A percentile compares a stretch with the other conserved stretches of the same genome.
These are phyloP conservation scores for Puffinus mauretanicus DNA, from an alignment of 2,113 vertebrate species.

Conservation along the genomic window DNA sequence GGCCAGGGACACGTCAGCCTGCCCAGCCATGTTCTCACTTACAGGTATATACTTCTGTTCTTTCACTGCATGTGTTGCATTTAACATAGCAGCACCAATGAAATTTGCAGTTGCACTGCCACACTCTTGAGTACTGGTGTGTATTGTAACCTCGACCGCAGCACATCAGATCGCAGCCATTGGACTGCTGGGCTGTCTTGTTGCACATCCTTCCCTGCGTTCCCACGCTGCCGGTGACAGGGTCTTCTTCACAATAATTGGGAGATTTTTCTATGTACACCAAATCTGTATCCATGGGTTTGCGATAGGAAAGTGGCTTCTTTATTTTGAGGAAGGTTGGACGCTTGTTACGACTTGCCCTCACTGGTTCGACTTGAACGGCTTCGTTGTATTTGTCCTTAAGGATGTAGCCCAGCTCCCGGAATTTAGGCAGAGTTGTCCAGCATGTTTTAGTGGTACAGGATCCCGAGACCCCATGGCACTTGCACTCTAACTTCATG, in stretches of 20 bases:
- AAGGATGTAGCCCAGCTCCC: conserved; percentile 94
- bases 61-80: conserved; percentile 98
- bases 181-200: conserved; percentile 92
- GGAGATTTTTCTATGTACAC: conserved; percentile 97
- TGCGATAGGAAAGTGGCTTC: conserved; percentile 93
- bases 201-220: conserved; percentile 94
- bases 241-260: conserved; percentile 96
- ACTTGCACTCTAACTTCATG: conserved; percentile 94
- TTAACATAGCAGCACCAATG: conserved; percentile 99
- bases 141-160: conserved; percentile 98
- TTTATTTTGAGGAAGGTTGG: conserved; percentile 97
- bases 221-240: conserved; percentile 87
- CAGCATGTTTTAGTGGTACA: conserved; percentile 98
- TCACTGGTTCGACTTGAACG: conserved; percentile 91
- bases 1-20: not conserved
- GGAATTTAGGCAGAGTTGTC: conserved; percentile 96
- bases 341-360: conserved; percentile 92
- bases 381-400: conserved; percentile 96
- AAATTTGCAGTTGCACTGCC: conserved; percentile 99
- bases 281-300: conserved; percentile 95
- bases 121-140: conserved; percentile 94
- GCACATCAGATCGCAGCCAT: conserved; percentile 96
- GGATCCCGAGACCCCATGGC: conserved; percentile 93
- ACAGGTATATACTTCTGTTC: conserved; percentile 95
- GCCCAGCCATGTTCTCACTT: conserved; percentile 75